Conservation (phyloP, 2,888 invertebrate species). For the Yponomeuta cagnagella region DNA sequence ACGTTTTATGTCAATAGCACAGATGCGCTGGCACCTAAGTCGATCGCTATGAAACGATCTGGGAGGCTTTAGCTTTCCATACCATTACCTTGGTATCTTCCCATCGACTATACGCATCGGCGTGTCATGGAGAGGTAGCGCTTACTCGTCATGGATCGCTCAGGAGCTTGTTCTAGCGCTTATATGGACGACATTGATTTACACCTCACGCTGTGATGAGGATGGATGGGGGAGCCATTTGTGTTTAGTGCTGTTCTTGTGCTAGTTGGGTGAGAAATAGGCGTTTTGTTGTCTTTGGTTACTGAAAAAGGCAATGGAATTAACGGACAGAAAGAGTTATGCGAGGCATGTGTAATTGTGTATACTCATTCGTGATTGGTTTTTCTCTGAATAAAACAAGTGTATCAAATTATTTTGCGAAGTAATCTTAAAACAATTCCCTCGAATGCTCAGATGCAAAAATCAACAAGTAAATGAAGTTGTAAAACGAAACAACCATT, state of each 20-base stretch:
- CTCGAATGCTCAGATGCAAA: neutral
- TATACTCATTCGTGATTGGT: too few species aligned
- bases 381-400: too few species aligned
- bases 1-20: too few species aligned
- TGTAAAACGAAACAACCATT: neutral
- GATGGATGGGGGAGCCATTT: neutral
- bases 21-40: too few species aligned
- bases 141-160: neutral
- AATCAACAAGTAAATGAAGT: neutral
- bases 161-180: neutral
- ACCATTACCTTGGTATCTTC: too few species aligned
- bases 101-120: neutral
- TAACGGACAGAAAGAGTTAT: neutral
- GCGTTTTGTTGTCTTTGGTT: neutral
- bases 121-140: neutral
- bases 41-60: too few species aligned
- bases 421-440: too few species aligned
- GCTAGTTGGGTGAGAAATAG: neutral
- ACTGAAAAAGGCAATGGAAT: neutral
- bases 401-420: too few species aligned
- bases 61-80: too few species aligned
- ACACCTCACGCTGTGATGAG: neutral
- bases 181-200: neutral
- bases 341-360: neutral
- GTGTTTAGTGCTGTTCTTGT: neutral